Evolutionary conservation across 2,113 vertebrate genomes (phyloP), one percentile per base, ranked within the genome.

Genomic region (Oryzias celebensis): DNA sequence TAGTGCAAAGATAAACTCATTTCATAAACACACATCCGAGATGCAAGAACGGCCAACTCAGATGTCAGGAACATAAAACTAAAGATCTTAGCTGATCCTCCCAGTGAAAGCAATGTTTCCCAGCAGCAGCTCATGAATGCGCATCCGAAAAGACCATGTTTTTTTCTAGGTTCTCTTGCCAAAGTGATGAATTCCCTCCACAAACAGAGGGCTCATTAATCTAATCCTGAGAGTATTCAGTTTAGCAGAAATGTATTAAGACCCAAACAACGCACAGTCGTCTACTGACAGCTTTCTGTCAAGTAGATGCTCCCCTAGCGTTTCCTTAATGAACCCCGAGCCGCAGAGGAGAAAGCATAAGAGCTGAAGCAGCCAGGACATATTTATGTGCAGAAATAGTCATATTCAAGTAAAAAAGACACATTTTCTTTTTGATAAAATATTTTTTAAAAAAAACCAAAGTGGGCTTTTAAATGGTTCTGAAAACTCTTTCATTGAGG

Each of bases 121-220:
- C 68, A 22, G 48, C 60, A 57, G 65, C 57, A 16, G 56, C 56
- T 47, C 5, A 47, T 59, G 31, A 66, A 58, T 22, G 1, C 14
- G 49, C 51, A 71, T 13, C 16, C 4, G 22, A 81, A 66, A 52
- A 54, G 61, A n/a, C 51, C 45, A 46, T 28, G 41, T 14, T 18
- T 36, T 69, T 59, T 66, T 45, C 50, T 51, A 20, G 49, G 44
- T 54, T 56, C 61, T 61, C 14, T 51, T 46, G 71, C 64, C 71
- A 63, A 75, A 78, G 71, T 81, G 72, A 82, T 68, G 60, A 81
- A 52, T 51, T 67, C 74, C 66, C 58, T 42, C 51, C 68, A 62
- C 65, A 67, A 62, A 74, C 60, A 52, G 55, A 18, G 57, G 55
- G 49, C 69, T 82, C 79, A 84, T 87, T 88, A 82, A 66, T 75